A percentile compares a stretch with the other conserved stretches of the same genome.
Evolutionary conservation across 2,113 vertebrate species (phyloP).

Genomic region (Petrocephalus microphthalmus): DNA sequence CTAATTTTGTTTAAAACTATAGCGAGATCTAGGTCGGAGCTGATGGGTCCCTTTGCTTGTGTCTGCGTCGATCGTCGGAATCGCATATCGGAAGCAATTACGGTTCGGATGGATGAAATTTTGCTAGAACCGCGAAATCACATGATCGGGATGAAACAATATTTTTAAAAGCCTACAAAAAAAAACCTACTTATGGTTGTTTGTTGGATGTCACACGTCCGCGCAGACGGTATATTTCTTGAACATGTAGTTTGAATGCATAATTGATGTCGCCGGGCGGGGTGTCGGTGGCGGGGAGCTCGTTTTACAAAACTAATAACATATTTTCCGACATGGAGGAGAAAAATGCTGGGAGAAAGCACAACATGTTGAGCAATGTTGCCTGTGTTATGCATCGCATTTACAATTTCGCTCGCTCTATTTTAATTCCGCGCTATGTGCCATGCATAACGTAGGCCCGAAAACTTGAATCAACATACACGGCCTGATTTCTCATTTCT

Average conservation of each 20-base stretch:
- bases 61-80: slow-evolving; percentile 7
- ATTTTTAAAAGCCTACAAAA: neutral
- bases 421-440: slow-evolving; percentile 43
- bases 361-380: slow-evolving; percentile 17
- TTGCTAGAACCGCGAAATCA: slow-evolving; percentile 21
- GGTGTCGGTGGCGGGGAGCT: neutral
- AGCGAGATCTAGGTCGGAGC: neutral
- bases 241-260: slow-evolving; percentile 17
- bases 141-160: neutral
- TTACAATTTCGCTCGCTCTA: slow-evolving; percentile 44
- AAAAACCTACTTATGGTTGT: slow-evolving; percentile 2
- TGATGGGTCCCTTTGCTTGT: neutral
- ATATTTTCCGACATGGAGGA: slow-evolving; percentile 24
- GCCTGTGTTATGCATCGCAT: slow-evolving; percentile 31
- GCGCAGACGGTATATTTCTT: slow-evolving; percentile 22
- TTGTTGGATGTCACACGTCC: slow-evolving; percentile 10
- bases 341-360: slow-evolving; percentile 17
- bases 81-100: slow-evolving; percentile 4
- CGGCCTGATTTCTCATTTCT: slow-evolving; percentile 40
- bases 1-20: slow-evolving; percentile 4
- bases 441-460: slow-evolving; percentile 43
- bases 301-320: slow-evolving; percentile 24
- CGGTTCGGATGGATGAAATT: neutral
- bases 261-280: slow-evolving; percentile 1
- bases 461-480: slow-evolving; percentile 47